These are phyloP conservation scores for Choreutis nemorana DNA, from an alignment of 2,888 invertebrate species.

Conservation along the genomic window DNA sequence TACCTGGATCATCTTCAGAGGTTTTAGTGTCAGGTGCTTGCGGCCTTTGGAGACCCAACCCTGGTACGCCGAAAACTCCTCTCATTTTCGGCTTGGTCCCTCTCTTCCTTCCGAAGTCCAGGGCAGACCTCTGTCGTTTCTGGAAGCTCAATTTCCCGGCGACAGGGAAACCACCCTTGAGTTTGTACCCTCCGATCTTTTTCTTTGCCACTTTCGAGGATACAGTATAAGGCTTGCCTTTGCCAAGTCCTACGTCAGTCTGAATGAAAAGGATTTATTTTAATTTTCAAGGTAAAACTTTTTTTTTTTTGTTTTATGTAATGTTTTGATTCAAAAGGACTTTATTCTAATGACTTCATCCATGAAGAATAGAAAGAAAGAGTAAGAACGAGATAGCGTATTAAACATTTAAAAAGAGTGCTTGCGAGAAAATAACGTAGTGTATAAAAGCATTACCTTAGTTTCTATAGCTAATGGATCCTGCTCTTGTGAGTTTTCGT, in stretches of 20 bases:
- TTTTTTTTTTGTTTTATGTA: no score
- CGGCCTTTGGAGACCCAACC: slow-evolving; percentile 75
- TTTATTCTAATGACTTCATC: no score
- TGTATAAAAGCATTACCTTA: slow-evolving; percentile 48
- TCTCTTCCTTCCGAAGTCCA: slow-evolving; percentile 81
- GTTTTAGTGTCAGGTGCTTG: slow-evolving; percentile 65
- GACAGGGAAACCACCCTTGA: slow-evolving; percentile 71
- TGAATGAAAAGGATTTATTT: slow-evolving; percentile 16
- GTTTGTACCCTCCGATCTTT: slow-evolving; percentile 72
- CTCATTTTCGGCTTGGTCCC: slow-evolving; percentile 90
- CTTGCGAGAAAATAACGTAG: no score
- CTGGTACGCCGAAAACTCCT: slow-evolving; percentile 83
- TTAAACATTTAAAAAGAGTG: no score
- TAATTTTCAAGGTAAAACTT: no score
- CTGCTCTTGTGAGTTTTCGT: slow-evolving; percentile 51
- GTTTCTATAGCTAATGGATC: slow-evolving; percentile 58
- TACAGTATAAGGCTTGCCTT: slow-evolving; percentile 81
- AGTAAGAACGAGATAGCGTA: no score
- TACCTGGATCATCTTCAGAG: slow-evolving; percentile 59
- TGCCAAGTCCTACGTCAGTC: slow-evolving; percentile 74
- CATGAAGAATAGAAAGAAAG: no score
- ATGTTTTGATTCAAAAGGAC: no score
- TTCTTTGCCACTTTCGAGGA: slow-evolving; percentile 81
- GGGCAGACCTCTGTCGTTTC: slow-evolving; percentile 73
- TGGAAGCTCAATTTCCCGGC: slow-evolving; percentile 76